Conservation (phyloP, 92 coral and sea anemone species). For the Porites evermanni region DNA sequence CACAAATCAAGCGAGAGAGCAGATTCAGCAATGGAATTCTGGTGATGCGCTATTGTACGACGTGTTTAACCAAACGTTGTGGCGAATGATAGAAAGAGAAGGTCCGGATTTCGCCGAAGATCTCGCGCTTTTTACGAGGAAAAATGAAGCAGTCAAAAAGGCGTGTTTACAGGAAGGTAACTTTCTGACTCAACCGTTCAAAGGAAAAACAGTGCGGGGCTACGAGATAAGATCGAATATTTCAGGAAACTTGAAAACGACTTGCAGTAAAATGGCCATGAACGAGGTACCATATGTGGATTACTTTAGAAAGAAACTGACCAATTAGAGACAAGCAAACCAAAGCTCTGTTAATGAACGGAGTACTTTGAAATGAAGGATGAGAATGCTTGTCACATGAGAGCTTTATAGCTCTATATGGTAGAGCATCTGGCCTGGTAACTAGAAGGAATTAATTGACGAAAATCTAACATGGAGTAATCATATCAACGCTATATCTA, state of each 20-base stretch:
- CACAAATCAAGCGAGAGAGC: constrained; percentile 23
- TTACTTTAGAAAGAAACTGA: constrained; percentile 4
- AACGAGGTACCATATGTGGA: constrained; percentile 35
- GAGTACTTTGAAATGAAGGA: too few species aligned
- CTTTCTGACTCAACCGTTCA: constrained; percentile 26
- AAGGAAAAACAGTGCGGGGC: constrained; percentile 21
- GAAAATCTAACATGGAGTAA: too few species aligned
- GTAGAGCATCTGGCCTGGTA: too few species aligned
- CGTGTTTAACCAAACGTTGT: constrained; percentile 66
- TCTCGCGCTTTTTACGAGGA: constrained; percentile 34
- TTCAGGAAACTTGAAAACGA: constrained; percentile 1
- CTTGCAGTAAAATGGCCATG: constrained; percentile 20
- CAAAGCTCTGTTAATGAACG: background rate
- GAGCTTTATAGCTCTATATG: too few species aligned
- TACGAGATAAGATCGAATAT: constrained; percentile 11
- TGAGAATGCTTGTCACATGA: too few species aligned
- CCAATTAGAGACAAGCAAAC: background rate
- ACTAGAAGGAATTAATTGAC: too few species aligned
- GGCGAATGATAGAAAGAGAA: constrained; percentile 58
- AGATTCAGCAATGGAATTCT: constrained; percentile 60
- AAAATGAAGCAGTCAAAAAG: background rate
- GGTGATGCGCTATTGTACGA: constrained; percentile 68
- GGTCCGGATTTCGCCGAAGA: constrained; percentile 68
- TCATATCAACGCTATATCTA: too few species aligned
- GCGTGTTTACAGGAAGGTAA: constrained; percentile 21